A percentile compares a stretch with the other conserved stretches of the same genome.
phyloP scores from a whole-genome alignment of 2,797 vertebrate species.

The Vultur gryphus region DNA sequence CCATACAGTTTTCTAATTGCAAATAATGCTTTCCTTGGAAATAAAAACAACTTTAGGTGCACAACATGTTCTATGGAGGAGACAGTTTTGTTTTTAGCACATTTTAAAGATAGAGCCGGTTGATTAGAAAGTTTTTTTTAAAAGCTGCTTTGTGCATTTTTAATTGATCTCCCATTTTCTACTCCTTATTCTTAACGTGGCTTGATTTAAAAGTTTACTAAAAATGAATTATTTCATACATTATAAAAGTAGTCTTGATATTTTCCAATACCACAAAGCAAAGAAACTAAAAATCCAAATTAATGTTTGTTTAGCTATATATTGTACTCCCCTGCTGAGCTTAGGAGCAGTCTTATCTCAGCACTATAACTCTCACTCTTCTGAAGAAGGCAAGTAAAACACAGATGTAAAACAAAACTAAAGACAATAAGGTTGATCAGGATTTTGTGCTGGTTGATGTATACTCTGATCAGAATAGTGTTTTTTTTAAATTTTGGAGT shows the following conservation, averaged over 20 bases:
- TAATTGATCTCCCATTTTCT: slow-evolving; percentile 32
- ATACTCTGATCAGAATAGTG: not conserved
- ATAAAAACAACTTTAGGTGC: not conserved
- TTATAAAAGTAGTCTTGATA: not conserved
- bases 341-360: not conserved
- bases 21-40: not conserved
- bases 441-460: not conserved
- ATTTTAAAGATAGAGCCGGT: slow-evolving; percentile 11
- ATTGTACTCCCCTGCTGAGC: not conserved
- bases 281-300: not conserved
- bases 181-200: not conserved
- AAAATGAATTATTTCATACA: not conserved
- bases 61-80: not conserved
- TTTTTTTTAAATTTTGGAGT: not conserved
- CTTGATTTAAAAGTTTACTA: not conserved
- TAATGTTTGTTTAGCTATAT: not conserved
- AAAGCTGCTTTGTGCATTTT: slow-evolving; percentile 51
- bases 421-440: not conserved
- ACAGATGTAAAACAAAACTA: not conserved
- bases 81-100: not conserved
- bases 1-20: not conserved
- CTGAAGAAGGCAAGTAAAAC: not conserved
- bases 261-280: not conserved
- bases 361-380: not conserved
- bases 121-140: slow-evolving; percentile 57